Percentiles rank a stretch among this genome's conserved stretches.
Evolutionary conservation across 2,888 invertebrate genomes (phyloP).

Genomic region (Cheilosia soror): DNA sequence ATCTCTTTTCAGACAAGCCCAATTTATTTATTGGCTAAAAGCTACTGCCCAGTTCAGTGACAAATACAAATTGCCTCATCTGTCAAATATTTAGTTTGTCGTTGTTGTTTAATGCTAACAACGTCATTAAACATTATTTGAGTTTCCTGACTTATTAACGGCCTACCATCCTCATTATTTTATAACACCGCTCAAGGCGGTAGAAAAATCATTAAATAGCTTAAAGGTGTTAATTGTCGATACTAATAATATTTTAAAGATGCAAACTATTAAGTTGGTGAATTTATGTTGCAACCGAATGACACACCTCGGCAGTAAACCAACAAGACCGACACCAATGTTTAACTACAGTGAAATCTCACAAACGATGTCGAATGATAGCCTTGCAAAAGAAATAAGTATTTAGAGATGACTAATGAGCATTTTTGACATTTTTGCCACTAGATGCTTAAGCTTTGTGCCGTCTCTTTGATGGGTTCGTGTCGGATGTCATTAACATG

Average conservation of each 20-base stretch:
- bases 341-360: constrained; percentile 12
- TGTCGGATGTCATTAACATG: constrained; percentile 52
- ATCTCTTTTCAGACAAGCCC: constrained; percentile 4
- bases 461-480: constrained; percentile 21
- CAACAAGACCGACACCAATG: neutral
- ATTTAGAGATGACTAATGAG: neutral
- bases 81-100: neutral
- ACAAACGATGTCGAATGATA: constrained; percentile 38
- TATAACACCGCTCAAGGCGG: neutral
- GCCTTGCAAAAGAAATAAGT: constrained; percentile 43
- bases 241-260: neutral
- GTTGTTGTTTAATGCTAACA: neutral
- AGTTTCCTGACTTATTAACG: constrained; percentile 3
- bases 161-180: neutral
- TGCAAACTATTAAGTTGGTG: neutral
- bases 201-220: too few species aligned
- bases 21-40: neutral
- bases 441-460: constrained; percentile 4
- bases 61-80: constrained; percentile 29
- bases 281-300: neutral
- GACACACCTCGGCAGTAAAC: constrained; percentile 1
- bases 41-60: constrained; percentile 43
- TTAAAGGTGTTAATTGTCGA: neutral
- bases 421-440: neutral
- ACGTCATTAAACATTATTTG: constrained; percentile 4